phyloP scores from a whole-genome alignment of 2,888 invertebrate species.

The Gymnoscelis rufifasciata region DNA sequence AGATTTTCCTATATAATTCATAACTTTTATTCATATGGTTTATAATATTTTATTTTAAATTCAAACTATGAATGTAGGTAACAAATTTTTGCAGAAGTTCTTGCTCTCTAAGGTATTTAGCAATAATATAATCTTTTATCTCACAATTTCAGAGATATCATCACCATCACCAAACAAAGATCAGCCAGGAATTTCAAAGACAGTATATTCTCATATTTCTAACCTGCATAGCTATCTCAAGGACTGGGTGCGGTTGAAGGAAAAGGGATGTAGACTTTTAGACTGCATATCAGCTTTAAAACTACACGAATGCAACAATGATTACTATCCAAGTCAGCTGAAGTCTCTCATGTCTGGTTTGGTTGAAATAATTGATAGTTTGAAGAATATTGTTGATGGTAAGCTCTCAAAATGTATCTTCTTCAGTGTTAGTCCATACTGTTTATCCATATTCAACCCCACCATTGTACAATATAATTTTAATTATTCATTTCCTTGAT shows the following conservation, averaged over 20 bases:
- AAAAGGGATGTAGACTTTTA: conserved; percentile 54
- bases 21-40: too few relatives aligned
- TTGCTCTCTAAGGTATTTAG: too few relatives aligned
- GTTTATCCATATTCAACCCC: too few relatives aligned
- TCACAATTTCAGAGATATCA: conserved; percentile 51
- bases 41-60: too few relatives aligned
- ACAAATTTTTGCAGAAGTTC: too few relatives aligned
- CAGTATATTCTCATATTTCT: conserved; percentile 59
- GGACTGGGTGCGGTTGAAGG: conserved; percentile 55
- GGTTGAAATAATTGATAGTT: conserved; percentile 42
- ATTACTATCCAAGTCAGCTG: conserved; percentile 57
- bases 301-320: conserved; percentile 53
- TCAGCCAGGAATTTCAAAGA: conserved; percentile 55
- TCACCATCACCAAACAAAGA: conserved; percentile 60
- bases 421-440: too few relatives aligned
- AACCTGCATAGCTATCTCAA: conserved; percentile 49
- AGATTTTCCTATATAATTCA: too few relatives aligned
- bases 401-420: conserved; percentile 10
- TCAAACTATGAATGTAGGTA: too few relatives aligned
- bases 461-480: too few relatives aligned
- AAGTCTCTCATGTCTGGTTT: conserved; percentile 49
- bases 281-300: conserved; percentile 51
- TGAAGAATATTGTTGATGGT: conserved; percentile 56
- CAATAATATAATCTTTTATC: not conserved
- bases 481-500: too few relatives aligned